A percentile compares a stretch with the other conserved stretches of the same genome.
Evolutionary conservation across 2,113 vertebrate genomes (phyloP).

Genomic region (Pongo pygmaeus): DNA sequence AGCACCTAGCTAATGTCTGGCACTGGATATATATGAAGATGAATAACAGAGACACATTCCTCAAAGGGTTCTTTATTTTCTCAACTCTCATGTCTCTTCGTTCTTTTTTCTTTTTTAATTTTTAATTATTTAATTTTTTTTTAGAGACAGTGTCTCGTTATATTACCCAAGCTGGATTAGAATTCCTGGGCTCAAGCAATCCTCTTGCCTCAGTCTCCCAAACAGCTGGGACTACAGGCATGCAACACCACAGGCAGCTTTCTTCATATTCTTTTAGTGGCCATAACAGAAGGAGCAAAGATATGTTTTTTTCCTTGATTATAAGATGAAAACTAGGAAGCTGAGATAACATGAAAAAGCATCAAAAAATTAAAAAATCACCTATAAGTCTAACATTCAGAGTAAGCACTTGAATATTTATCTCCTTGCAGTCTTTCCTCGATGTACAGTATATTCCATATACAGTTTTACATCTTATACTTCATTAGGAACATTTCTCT

Average conservation of each 20-base stretch:
- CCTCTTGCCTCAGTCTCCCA: not conserved
- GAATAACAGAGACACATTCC: not conserved
- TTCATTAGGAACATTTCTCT: not conserved
- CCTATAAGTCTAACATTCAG: not conserved
- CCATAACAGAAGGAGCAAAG: not conserved
- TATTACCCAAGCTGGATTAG: not conserved
- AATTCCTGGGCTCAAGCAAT: not conserved
- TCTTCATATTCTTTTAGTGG: not conserved
- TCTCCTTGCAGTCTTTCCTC: not conserved
- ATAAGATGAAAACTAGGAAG: not conserved
- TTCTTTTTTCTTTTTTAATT: not conserved
- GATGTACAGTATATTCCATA: not conserved
- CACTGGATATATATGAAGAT: not conserved
- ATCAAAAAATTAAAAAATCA: not conserved
- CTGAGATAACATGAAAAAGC: not conserved
- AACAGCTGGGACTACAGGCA: not conserved
- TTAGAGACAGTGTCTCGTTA: not conserved
- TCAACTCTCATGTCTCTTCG: not conserved
- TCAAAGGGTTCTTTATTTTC: not conserved
- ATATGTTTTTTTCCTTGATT: not conserved
- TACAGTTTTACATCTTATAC: not conserved
- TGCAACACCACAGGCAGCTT: not conserved
- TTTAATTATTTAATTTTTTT: not conserved
- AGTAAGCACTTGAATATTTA: not conserved
- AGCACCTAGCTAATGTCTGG: not conserved